Percentiles rank a stretch among this genome's conserved stretches.
phyloP scores from a whole-genome alignment of 2,113 vertebrate genomes.

The Lontra canadensis region DNA sequence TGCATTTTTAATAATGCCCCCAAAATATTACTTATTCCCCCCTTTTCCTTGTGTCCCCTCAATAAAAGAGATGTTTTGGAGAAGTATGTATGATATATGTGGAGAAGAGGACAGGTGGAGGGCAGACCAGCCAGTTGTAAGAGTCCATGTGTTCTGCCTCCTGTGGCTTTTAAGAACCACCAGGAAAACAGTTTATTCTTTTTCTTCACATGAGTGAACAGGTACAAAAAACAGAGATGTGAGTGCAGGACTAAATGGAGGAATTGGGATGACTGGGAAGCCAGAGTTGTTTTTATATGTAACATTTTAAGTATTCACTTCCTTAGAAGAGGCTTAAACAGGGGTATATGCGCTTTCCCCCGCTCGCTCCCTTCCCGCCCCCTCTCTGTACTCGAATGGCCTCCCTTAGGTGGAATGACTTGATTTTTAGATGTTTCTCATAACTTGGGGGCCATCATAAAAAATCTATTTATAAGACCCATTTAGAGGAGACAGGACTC shows the following conservation, averaged over 20 bases:
- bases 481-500: conserved; percentile 35
- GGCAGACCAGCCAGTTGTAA: not conserved
- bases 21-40: not conserved
- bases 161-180: not conserved
- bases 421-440: conserved; percentile 19
- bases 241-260: not conserved
- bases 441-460: not conserved
- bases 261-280: not conserved
- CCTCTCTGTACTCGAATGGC: not conserved
- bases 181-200: not conserved
- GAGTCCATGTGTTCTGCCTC: not conserved
- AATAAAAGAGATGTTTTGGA: not conserved
- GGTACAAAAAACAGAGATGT: not conserved
- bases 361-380: too few relatives aligned
- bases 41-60: not conserved
- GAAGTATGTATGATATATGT: not conserved
- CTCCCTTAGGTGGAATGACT: not conserved
- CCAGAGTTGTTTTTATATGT: not conserved
- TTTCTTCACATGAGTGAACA: not conserved
- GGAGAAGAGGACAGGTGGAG: not conserved
- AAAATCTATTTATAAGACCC: conserved; percentile 10
- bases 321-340: not conserved
- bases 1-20: not conserved
- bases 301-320: not conserved
- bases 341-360: not conserved